Base-by-base conservation (phyloP, 92 coral and sea anemone species). In the Actinostola sp. region DNA sequence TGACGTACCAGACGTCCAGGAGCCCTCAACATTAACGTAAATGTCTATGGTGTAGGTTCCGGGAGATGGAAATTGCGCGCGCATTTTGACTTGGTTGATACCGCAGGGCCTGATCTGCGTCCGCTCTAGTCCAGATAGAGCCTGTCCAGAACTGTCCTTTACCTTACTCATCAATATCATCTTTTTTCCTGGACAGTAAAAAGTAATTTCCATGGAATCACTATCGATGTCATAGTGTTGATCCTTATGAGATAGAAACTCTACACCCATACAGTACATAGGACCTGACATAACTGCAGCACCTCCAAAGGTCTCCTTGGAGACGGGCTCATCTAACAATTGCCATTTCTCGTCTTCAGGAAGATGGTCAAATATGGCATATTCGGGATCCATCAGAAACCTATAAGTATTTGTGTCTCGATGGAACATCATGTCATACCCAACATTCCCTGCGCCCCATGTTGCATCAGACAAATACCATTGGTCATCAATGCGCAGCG, bases 391-490 rank as follows among this genome's bases (percentile, higher is more conserved):
- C 83, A 83, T 73, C 25, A 87, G 86, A 67, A 87, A 87, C 74
- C 77, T 72, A 39, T 73, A 57, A 43, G 82, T 67, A 62, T 83
- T 75, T 25, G 86, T 77, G 57, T 63, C 67, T 20, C 89, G 89
- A 29, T 86, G 88, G 59, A 86, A 90, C 29, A 78, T 54, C 82
- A 82, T 72, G 67, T 90, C 96, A 23, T 80, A 66, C 33, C 89
- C 86, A 39, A 90, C 71, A 17, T 53, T 30, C 39, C 96, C 96
- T 7, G 89, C 86, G 16, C 92, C 92, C 89, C 86, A 82, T 1
- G 96, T 90, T 23, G 88, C 89, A 63, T 86, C 96, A 19, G 89
- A 80, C 34, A 87, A 57, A 54, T 74, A 87, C 96, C 92, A 90
- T 53, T 86, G 76, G 48, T 81, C 56, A 5, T 80, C 83, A 60